Base-by-base conservation (phyloP, 2,888 invertebrate genomes). In the Trypoxylon attenuatum region DNA sequence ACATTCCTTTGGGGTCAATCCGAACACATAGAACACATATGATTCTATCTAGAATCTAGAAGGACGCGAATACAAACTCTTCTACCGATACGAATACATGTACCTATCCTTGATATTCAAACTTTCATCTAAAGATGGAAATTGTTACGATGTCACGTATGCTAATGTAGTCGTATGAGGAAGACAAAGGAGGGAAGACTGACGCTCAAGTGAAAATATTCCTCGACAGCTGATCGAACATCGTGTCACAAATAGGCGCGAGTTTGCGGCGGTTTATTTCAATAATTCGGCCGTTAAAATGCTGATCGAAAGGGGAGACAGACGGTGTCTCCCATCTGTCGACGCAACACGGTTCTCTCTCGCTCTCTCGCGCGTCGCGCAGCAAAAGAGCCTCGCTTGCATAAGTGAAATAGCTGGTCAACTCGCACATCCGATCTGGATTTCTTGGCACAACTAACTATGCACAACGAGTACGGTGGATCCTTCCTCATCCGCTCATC, bases 281-380 rank as follows among this genome's bases (percentile, higher is more conserved):
- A 81, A 83, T 84, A 83, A 84, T 84, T 82, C 78, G 77, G 73
- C 76, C 80, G 77, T 83, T 83, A 81, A 82, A 82, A 82, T 82
- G 82, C 78, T 81, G 81, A 82, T 83, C 79, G 80, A 77, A 56
- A 68, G 66, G 57, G 70, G 67, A 55, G 59, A 67, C 66, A 62
- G 65, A 71, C 70, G 59, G 75, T 69, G 73, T 75, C 46, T 66
- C 71, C 76, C 78, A 75, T 83, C 80, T 80, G 81, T 81, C 82
- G 78, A 69, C 76, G 54, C 64, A 69, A 76, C 73, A 72, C 50
- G 73, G 76, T 79, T 74, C 71, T 61, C 56, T 52, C 29, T 52
- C 47, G 33, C 33, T 33, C 33, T 33, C 33, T 33, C 33, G n/a
- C 13, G 33, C 33, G 13, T 13, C 33, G n/a, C n/a, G n/a, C 33